Conservation (phyloP, 2,888 invertebrate genomes). For the Unio delphinus region DNA sequence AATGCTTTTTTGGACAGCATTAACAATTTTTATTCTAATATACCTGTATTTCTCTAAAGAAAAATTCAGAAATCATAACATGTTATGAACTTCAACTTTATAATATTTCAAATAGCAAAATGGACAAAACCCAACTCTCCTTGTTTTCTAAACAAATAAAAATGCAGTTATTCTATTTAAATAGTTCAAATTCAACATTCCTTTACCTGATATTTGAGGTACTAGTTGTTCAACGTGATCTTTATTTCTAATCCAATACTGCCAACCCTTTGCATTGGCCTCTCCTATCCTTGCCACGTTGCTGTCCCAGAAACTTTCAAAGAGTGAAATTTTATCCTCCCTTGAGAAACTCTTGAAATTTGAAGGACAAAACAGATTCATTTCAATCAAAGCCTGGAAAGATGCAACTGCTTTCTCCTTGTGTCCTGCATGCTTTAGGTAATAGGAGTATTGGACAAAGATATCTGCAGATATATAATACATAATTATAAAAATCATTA, state of each 20-base stretch:
- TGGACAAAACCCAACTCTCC: too few species aligned
- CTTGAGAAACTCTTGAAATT: slow-evolving; percentile 37
- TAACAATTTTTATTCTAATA: too few species aligned
- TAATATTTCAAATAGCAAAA: too few species aligned
- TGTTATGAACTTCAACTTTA: too few species aligned
- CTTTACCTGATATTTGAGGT: slow-evolving; percentile 1
- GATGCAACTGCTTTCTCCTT: slow-evolving; percentile 71
- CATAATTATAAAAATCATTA: neutral
- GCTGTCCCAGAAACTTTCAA: slow-evolving; percentile 73
- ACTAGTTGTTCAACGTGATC: neutral
- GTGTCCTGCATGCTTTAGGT: slow-evolving; percentile 68
- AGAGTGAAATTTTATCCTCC: slow-evolving; percentile 56
- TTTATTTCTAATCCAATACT: slow-evolving; percentile 40
- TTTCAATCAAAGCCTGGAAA: slow-evolving; percentile 72
- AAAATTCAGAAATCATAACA: too few species aligned
- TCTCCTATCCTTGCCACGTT: slow-evolving; percentile 70
- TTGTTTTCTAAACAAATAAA: neutral
- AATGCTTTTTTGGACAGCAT: too few species aligned
- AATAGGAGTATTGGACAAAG: slow-evolving; percentile 64
- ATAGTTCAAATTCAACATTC: neutral
- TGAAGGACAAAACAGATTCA: slow-evolving; percentile 69
- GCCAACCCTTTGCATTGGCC: slow-evolving; percentile 68
- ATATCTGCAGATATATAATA: slow-evolving; percentile 59
- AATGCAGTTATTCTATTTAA: neutral
- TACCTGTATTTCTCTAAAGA: too few species aligned